Evolutionary conservation across 2,888 invertebrate genomes (phyloP).

Genomic region (Podotricha telesiphe): DNA sequence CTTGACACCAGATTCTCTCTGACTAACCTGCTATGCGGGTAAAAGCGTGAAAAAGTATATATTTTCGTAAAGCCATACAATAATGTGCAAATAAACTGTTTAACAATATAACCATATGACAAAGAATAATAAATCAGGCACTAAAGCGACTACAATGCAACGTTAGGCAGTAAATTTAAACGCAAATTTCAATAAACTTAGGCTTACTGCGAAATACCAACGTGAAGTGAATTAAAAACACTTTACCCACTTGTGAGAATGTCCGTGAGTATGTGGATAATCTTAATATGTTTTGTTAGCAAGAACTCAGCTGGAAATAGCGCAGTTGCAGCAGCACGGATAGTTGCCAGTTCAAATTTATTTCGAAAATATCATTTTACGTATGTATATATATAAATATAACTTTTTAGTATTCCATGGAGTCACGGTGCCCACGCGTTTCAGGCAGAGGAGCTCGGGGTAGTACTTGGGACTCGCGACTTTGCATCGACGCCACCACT

Average conservation of each 20-base stretch:
- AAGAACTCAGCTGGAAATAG: neutral
- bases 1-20: too few relatives aligned
- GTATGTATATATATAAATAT: too few relatives aligned
- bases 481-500: too few relatives aligned
- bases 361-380: too few relatives aligned
- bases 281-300: slow-evolving; percentile 10
- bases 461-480: too few relatives aligned
- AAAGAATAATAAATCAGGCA: slow-evolving; percentile 39
- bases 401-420: too few relatives aligned
- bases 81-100: neutral
- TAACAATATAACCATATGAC: slow-evolving; percentile 6
- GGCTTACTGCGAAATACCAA: slow-evolving; percentile 25
- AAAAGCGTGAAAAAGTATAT: too few relatives aligned
- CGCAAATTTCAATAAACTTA: slow-evolving; percentile 41
- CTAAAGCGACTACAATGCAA: slow-evolving; percentile 41
- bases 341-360: too few relatives aligned
- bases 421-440: too few relatives aligned
- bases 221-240: slow-evolving; percentile 35
- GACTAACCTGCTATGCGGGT: too few relatives aligned
- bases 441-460: too few relatives aligned
- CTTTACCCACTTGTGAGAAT: slow-evolving; percentile 28
- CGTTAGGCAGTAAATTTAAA: slow-evolving; percentile 39
- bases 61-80: neutral
- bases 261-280: slow-evolving; percentile 18
- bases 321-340: too few relatives aligned